These are phyloP conservation scores for Tetranychus cinnabarinus DNA, from an alignment of 1,140 invertebrate genomes.

Conservation along the genomic window DNA sequence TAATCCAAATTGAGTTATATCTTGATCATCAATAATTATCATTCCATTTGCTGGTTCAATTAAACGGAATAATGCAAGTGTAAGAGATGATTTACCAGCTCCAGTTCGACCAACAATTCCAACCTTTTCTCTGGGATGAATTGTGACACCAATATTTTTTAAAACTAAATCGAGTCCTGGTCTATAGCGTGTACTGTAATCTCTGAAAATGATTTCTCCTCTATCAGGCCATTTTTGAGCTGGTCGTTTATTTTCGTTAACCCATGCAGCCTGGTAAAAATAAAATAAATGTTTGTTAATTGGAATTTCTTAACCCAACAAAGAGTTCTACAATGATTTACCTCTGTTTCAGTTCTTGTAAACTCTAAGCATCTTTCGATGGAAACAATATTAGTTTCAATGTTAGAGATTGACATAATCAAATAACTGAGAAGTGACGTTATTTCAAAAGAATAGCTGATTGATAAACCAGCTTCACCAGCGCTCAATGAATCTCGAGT, in stretches of 20 bases:
- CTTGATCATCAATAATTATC: conserved; percentile 72
- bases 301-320: not conserved
- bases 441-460: conserved; percentile 66
- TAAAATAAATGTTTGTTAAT: conserved; percentile 30
- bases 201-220: conserved; percentile 16
- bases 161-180: conserved; percentile 17
- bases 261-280: conserved; percentile 11
- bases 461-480: conserved; percentile 59
- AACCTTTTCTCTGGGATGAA: not conserved
- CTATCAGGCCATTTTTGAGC: conserved; percentile 15
- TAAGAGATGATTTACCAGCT: conserved; percentile 62
- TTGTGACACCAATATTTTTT: conserved; percentile 11
- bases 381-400: conserved; percentile 38
- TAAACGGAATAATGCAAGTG: conserved; percentile 58
- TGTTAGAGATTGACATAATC: conserved; percentile 32
- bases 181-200: conserved; percentile 17
- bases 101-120: conserved; percentile 23
- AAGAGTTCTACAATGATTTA: conserved; percentile 13
- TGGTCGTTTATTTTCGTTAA: not conserved
- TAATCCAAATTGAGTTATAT: conserved; percentile 62
- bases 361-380: conserved; percentile 38
- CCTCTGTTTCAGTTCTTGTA: conserved; percentile 23
- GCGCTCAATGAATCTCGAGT: conserved; percentile 37
- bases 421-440: conserved; percentile 31
- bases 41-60: conserved; percentile 44